Percentiles rank a stretch among this genome's conserved stretches.
phyloP scores from a whole-genome alignment of 2,888 invertebrate genomes.

The Epiblema foenella region DNA sequence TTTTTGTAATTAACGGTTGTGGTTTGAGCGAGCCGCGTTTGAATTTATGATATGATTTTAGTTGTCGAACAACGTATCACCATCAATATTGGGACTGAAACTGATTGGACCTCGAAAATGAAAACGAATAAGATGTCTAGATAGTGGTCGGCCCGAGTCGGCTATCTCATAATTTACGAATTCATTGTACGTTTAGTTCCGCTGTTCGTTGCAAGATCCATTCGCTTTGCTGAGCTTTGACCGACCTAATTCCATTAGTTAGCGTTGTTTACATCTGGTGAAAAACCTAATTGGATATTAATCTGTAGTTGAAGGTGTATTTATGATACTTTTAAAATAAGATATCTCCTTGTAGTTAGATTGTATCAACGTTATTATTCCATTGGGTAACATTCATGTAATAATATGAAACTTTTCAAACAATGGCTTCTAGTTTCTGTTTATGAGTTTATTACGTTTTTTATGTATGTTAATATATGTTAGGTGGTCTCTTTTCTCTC shows the following conservation, averaged over 20 bases:
- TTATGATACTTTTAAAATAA: conserved; percentile 19
- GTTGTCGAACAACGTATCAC: conserved; percentile 3
- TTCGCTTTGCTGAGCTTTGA: conserved; percentile 12
- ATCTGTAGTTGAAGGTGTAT: conserved; percentile 8
- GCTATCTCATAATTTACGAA: not conserved
- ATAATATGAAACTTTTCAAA: conserved; percentile 5
- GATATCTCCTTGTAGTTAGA: conserved; percentile 6
- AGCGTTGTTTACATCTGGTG: conserved; percentile 16
- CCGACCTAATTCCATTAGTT: conserved; percentile 28
- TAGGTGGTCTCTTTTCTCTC: conserved; percentile 1
- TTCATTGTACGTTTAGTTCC: not conserved
- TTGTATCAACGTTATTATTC: conserved; percentile 2
- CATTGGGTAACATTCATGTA: not conserved
- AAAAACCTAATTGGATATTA: conserved; percentile 2
- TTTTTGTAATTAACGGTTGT: conserved; percentile 43
- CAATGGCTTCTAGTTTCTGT: not conserved
- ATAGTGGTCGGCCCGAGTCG: not conserved
- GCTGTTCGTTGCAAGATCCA: not conserved
- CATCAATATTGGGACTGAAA: not conserved
- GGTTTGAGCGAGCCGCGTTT: conserved; percentile 3
- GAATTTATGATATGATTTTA: conserved; percentile 13
- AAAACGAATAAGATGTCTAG: not conserved
- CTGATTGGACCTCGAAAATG: not conserved
- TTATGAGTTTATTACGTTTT: not conserved
- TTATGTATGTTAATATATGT: not conserved